Base-by-base conservation (phyloP, 2,797 vertebrate genomes). In the Coranthus polyacanthus region DNA sequence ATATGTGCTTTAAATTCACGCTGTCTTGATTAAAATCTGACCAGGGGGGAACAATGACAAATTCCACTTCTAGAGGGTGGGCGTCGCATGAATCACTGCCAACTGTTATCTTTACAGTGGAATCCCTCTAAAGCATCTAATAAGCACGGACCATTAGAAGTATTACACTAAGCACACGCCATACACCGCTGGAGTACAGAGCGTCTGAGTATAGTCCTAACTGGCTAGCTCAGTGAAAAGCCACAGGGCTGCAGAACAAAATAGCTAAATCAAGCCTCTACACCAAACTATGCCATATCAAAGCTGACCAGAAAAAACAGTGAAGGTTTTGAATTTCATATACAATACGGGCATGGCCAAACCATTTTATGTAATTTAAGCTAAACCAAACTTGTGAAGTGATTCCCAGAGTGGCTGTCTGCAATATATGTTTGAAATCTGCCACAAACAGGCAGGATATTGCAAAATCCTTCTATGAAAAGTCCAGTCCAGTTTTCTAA, bases 91-190 rank as follows among this genome's bases (percentile, higher is more conserved):
- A n/a, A 21, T 29, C 21, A 9, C 17, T 57, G 37, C 34, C 20
- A 64, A 45, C 3, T 52, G 16, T 1, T 12, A 17, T 42, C 55
- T 21, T 41, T 47, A 36, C 29, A 36, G 3, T 39, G 9, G 5
- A 38, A 12, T 54, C 24, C 34, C 52, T 47, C 21, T 44, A 50
- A 6, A 12, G 9, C 2, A 12, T 68, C 16, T 54, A 42, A 45
- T 51, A 29, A 7, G 39, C 1, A 10, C 10, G 29, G 10, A 15
- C n/a, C 4, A 47, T 39, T 47, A 11, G 56, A 62, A 32, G 20
- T 20, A 42, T 18, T 3, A 37, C 37, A 41, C 36, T 15, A 12
- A 12, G 36, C 21, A 42, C 54, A 66, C 15, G 24, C 15, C 9
- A 32, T 4, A 13, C 34, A 8, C 32, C n/a, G n/a, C n/a, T n/a